phyloP scores from a whole-genome alignment of 2,888 invertebrate genomes.

The Osmoderma eremita region DNA sequence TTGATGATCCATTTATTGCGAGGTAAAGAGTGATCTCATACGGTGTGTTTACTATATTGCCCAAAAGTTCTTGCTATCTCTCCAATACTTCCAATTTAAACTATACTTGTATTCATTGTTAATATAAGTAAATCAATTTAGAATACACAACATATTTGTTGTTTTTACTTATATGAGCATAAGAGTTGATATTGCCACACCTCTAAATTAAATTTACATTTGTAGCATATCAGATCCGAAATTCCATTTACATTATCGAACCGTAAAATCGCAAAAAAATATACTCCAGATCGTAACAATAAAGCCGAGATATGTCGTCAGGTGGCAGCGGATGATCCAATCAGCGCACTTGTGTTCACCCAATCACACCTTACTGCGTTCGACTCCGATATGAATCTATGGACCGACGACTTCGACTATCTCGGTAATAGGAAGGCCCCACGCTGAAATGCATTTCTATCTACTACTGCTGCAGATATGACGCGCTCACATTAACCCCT shows the following conservation, averaged over 20 bases:
- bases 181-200: background rate
- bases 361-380: constrained; percentile 42
- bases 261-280: constrained; percentile 40
- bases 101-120: no score
- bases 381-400: constrained; percentile 32
- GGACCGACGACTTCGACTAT: constrained; percentile 30
- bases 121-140: no score
- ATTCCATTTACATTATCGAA: constrained; percentile 46
- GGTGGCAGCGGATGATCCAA: constrained; percentile 45
- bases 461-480: constrained; percentile 39
- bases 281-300: constrained; percentile 42
- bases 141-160: background rate
- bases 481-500: constrained; percentile 44
- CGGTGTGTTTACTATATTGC: no score
- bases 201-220: constrained; percentile 2
- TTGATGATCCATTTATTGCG: no score
- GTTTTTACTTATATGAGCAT: background rate
- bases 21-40: no score
- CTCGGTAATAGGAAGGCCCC: constrained; percentile 42
- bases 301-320: constrained; percentile 46
- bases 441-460: constrained; percentile 44
- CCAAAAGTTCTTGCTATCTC: no score
- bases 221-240: constrained; percentile 40
- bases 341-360: constrained; percentile 43
- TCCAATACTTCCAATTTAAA: no score